A percentile compares a stretch with the other conserved stretches of the same genome.
These are phyloP conservation scores for Menura novaehollandiae DNA, from an alignment of 2,113 vertebrate genomes.

Conservation along the genomic window DNA sequence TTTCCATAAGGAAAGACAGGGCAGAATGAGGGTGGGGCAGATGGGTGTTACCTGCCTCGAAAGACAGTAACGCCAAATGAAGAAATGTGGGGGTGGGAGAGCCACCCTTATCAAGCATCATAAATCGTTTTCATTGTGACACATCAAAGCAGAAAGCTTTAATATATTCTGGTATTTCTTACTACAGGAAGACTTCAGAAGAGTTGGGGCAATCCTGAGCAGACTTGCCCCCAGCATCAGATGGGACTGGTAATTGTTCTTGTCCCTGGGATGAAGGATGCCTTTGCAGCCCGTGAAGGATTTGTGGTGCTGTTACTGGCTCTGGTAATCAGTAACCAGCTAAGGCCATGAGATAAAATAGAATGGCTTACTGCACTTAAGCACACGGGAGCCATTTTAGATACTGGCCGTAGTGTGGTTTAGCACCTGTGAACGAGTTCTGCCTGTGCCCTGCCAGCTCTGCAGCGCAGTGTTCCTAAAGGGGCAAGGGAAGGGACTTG, in stretches of 20 bases:
- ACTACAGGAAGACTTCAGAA: background rate
- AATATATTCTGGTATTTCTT: background rate
- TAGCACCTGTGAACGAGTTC: background rate
- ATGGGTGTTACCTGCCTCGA: background rate
- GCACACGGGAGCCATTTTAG: background rate
- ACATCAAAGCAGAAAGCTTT: background rate
- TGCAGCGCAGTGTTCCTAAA: background rate
- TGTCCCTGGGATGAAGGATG: background rate
- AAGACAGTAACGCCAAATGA: background rate
- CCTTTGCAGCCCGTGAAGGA: background rate
- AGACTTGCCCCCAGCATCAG: background rate
- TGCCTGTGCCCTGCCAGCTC: background rate
- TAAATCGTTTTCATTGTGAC: background rate
- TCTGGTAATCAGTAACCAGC: background rate
- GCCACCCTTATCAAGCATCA: background rate
- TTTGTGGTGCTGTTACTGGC: background rate
- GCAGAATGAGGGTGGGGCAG: background rate
- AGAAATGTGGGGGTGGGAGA: background rate
- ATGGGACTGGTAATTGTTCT: background rate
- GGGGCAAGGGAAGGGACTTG: background rate
- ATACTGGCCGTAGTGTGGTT: accelerated
- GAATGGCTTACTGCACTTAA: background rate
- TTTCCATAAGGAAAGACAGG: background rate
- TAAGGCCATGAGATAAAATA: background rate
- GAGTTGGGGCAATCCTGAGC: background rate